Evolutionary conservation across 2,797 vertebrate species (phyloP).

Genomic region (Aphelocoma californica): DNA sequence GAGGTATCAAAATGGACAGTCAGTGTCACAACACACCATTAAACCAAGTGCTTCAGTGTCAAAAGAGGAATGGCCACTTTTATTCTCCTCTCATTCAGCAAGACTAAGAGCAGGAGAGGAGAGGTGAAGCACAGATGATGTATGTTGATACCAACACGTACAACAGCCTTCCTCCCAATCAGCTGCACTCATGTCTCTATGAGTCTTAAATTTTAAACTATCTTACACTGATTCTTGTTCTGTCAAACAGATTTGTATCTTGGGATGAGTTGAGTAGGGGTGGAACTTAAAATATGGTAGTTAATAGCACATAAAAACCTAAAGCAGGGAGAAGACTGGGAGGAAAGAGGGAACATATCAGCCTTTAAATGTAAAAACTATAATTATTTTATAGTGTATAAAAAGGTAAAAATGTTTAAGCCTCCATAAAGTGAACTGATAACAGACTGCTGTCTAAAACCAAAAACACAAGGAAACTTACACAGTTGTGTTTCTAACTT

Average conservation of each 20-base stretch:
- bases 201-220: not conserved
- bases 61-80: not conserved
- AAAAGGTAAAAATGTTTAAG: not conserved
- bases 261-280: fast-evolving
- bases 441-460: not conserved
- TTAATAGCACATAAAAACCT: not conserved
- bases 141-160: not conserved
- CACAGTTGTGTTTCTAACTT: not conserved
- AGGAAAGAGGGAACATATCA: not conserved
- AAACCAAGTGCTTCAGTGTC: not conserved
- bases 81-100: not conserved
- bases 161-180: not conserved
- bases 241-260: not conserved
- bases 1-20: not conserved
- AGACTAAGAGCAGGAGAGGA: not conserved
- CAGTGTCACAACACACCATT: not conserved
- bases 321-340: not conserved
- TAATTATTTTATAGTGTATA: not conserved
- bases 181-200: not conserved
- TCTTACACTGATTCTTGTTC: not conserved
- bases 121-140: not conserved
- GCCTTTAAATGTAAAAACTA: fast-evolving
- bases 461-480: not conserved
- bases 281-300: not conserved
- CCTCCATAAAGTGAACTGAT: not conserved